Percentiles rank a stretch among this genome's conserved stretches.
Evolutionary conservation across 2,888 invertebrate genomes (phyloP).

Genomic region (Auanema freiburgensis): DNA sequence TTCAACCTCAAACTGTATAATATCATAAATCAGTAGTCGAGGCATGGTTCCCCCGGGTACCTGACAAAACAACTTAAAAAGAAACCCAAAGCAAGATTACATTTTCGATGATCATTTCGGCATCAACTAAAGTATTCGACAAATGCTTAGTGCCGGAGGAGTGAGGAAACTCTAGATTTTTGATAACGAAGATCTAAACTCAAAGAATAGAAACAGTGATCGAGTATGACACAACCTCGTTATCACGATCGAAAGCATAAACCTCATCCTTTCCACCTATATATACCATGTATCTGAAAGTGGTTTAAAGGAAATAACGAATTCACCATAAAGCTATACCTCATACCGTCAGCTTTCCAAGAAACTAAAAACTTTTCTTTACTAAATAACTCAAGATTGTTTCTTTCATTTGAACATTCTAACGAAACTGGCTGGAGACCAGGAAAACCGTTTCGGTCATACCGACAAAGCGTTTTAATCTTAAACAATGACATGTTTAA

Average conservation of each 20-base stretch:
- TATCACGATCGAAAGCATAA: constrained; percentile 92
- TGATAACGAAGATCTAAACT: constrained; percentile 71
- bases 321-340: constrained; percentile 68
- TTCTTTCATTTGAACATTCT: constrained; percentile 69
- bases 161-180: constrained; percentile 79
- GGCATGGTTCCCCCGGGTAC: constrained; percentile 85
- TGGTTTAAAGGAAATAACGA: background rate
- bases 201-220: background rate
- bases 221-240: constrained; percentile 72
- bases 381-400: constrained; percentile 77
- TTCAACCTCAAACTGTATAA: constrained; percentile 77
- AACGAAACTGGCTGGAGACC: constrained; percentile 97
- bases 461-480: constrained; percentile 45
- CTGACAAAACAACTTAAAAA: constrained; percentile 69
- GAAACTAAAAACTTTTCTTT: constrained; percentile 89
- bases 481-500: constrained; percentile 26
- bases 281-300: constrained; percentile 86
- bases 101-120: constrained; percentile 62
- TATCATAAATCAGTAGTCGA: constrained; percentile 90
- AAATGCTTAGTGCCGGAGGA: constrained; percentile 72
- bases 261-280: constrained; percentile 83
- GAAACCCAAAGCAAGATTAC: constrained; percentile 24
- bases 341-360: constrained; percentile 98
- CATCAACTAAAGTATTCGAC: constrained; percentile 54
- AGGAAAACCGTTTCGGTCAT: constrained; percentile 78